Percentiles rank a stretch among this genome's conserved stretches.
Conservation (phyloP, 2,113 vertebrate species). For the Puma concolor region DNA sequence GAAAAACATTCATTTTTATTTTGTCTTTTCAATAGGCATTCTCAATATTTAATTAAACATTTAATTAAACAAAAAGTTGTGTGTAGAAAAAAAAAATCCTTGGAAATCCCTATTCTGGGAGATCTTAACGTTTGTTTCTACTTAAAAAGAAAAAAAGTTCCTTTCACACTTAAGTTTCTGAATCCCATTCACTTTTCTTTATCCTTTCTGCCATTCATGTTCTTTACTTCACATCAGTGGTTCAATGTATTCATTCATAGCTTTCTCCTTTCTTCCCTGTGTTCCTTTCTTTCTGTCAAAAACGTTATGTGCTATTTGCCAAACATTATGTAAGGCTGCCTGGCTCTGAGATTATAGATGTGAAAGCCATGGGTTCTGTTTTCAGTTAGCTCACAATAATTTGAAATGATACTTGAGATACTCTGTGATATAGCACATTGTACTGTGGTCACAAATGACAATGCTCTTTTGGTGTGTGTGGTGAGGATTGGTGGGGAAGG, state of each 20-base stretch:
- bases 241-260: background rate
- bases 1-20: background rate
- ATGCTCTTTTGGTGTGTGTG: background rate
- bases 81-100: background rate
- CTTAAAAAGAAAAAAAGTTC: background rate
- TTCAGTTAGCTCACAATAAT: background rate
- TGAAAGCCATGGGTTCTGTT: background rate
- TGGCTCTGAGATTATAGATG: background rate
- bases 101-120: background rate
- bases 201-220: background rate
- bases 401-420: background rate
- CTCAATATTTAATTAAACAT: constrained; percentile 12
- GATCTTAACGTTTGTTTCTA: background rate
- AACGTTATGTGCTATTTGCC: background rate
- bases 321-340: background rate
- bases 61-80: constrained; percentile 3
- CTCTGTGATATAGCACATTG: background rate
- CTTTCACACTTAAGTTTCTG: background rate
- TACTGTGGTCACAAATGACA: background rate
- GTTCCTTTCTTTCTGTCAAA: background rate
- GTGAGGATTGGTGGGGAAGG: background rate
- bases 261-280: background rate
- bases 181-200: background rate
- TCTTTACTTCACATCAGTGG: background rate
- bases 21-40: background rate